Evolutionary conservation across 2,113 vertebrate genomes (phyloP).

Genomic region (Oncorhynchus mykiss): DNA sequence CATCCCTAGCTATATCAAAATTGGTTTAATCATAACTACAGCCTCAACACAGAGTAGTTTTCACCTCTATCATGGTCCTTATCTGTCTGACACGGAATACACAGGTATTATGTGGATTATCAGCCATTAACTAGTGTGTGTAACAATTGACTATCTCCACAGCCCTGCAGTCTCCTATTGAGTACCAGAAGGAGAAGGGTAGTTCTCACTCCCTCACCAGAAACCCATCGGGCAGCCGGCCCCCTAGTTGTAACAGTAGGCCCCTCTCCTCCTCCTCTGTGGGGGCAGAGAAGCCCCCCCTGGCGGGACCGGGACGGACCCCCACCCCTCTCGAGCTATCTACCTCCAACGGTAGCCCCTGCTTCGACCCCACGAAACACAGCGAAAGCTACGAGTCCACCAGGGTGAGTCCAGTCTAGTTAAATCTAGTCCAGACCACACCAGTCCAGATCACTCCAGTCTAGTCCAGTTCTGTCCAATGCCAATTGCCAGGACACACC

Average conservation of each 20-base stretch:
- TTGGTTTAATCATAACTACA: too few species aligned
- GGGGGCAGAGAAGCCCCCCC: conserved; percentile 79
- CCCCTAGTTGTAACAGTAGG: conserved; percentile 77
- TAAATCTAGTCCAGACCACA: not conserved
- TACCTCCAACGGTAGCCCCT: conserved; percentile 90
- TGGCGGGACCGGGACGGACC: conserved; percentile 77
- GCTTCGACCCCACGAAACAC: conserved; percentile 81
- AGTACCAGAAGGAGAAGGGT: conserved; percentile 89
- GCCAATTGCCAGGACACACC: too few species aligned
- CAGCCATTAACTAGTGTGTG: too few species aligned
- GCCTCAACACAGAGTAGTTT: too few species aligned
- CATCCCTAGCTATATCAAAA: too few species aligned
- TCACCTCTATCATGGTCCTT: too few species aligned
- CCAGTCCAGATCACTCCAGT: too few species aligned
- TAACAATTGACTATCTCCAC: not conserved
- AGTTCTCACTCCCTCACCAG: conserved; percentile 79
- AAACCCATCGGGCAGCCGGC: conserved; percentile 69
- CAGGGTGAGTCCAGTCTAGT: conserved; percentile 74
- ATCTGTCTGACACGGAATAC: too few species aligned
- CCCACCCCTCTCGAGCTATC: conserved; percentile 84
- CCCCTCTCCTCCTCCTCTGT: conserved; percentile 84
- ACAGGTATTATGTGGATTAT: too few species aligned
- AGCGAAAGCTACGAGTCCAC: conserved; percentile 78
- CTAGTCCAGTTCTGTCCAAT: not conserved
- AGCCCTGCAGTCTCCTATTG: conserved; percentile 96